Conservation (phyloP, 2,888 invertebrate genomes). For the Drosophila mettleri region DNA sequence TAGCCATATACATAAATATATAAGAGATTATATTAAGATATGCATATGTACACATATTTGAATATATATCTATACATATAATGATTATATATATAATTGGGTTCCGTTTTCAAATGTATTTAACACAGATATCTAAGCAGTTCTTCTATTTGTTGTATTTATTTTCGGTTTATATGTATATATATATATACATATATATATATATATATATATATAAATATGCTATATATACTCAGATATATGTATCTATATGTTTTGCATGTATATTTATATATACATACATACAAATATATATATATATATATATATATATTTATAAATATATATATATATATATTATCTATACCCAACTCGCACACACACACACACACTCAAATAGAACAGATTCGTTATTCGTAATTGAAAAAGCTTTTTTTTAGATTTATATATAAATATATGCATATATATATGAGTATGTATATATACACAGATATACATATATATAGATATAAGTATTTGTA, state of each 20-base stretch:
- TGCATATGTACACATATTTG: slow-evolving; percentile 6
- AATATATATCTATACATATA: slow-evolving; percentile 21
- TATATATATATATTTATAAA: slow-evolving; percentile 7
- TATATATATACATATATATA: slow-evolving; percentile 12
- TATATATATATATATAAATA: slow-evolving; percentile 14
- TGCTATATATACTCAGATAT: slow-evolving; percentile 12
- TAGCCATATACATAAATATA: slow-evolving; percentile 11
- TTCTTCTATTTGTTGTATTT: slow-evolving; percentile 22
- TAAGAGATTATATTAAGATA: neutral
- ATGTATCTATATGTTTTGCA: slow-evolving; percentile 7
- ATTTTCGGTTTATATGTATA: slow-evolving; percentile 9
- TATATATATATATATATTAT: slow-evolving; percentile 26
- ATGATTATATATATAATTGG: slow-evolving; percentile 29
- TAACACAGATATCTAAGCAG: slow-evolving; percentile 47
- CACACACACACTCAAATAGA: slow-evolving; percentile 40
- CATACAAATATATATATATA: neutral
- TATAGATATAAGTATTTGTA: slow-evolving; percentile 31
- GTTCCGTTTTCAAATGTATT: slow-evolving; percentile 43
- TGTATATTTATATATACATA: neutral
- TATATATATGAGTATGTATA: slow-evolving; percentile 32
- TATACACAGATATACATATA: slow-evolving; percentile 30
- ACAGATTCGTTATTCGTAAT: slow-evolving; percentile 55
- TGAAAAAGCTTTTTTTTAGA: slow-evolving; percentile 52
- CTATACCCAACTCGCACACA: slow-evolving; percentile 42
- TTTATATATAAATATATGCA: slow-evolving; percentile 35